Evolutionary conservation across 2,113 vertebrate genomes (phyloP), one percentile per base, ranked within the genome.

Genomic region (Carlito syrichta): DNA sequence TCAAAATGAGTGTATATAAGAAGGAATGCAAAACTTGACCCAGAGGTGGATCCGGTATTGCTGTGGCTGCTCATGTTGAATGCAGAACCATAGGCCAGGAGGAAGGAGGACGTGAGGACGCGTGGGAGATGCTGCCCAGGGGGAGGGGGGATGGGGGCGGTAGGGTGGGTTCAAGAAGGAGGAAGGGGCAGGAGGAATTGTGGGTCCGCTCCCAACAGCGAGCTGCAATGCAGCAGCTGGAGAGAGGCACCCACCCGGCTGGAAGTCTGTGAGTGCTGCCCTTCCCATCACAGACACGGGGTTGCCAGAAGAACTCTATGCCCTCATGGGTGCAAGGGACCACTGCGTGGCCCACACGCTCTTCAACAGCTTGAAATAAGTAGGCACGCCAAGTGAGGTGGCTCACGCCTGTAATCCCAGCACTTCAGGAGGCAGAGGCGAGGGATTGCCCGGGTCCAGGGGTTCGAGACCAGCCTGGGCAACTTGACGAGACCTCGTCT

Each of bases 271-370:
- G 98, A 98, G n/a, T n/a, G n/a, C n/a, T n/a, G n/a, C n/a, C n/a
- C n/a, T n/a, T n/a, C n/a, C n/a, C n/a, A n/a, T n/a, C n/a, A n/a
- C n/a, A n/a, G n/a, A n/a, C n/a, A n/a, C n/a, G n/a, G n/a, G n/a
- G n/a, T n/a, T n/a, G n/a, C n/a, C n/a, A n/a, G n/a, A 99, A 96
- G 99, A 99, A 97, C 99, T 99, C 1, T 99, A 99, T 56, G 99
- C 99, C 77, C 99, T 99, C 95, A 97, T 99, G 74, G 99, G 99
- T 2, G 99, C 99, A 87, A 98, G 99, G 86, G 99, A 99, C 97
- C 99, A 99, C 97, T 99, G 99, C 38, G 98, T 99, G 91, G 98
- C 98, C 96, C 98, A 98, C 92, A 98, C 98, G 89, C 98, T 99
- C 63, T 99, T 99, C 32, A 98, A 90, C 40, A 98, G 95, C 82